Evolutionary conservation across 2,113 vertebrate species (phyloP).

Genomic region (Halichoeres trimaculatus): DNA sequence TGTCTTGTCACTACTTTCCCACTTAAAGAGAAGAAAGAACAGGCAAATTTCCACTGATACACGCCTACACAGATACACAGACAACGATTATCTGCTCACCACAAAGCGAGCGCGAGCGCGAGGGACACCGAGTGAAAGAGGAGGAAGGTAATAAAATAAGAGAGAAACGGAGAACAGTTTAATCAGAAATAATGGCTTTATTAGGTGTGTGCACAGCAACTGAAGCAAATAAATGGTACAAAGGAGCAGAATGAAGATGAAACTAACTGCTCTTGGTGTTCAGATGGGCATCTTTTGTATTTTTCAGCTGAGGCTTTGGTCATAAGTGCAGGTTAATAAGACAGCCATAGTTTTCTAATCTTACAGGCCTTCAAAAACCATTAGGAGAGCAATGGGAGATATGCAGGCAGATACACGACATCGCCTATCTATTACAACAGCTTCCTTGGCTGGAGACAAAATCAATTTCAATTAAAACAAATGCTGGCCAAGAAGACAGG

Average conservation of each 20-base stretch:
- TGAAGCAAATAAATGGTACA: conserved; percentile 23
- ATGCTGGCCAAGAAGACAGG: conserved; percentile 38
- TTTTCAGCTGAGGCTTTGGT: conserved; percentile 1
- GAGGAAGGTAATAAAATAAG: conserved; percentile 24
- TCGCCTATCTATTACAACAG: conserved; percentile 66
- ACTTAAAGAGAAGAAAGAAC: conserved; percentile 29
- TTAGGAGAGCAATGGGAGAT: conserved; percentile 42
- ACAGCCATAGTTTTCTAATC: conserved; percentile 20
- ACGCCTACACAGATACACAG: conserved; percentile 67
- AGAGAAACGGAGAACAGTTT: conserved; percentile 7
- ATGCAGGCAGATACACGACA: conserved; percentile 35
- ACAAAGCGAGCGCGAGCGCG: conserved; percentile 32
- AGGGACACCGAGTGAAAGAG: conserved; percentile 10
- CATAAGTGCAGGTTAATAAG: conserved; percentile 18
- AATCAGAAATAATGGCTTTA: conserved; percentile 31
- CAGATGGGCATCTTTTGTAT: neutral
- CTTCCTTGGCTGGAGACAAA: conserved; percentile 69
- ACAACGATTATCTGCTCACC: conserved; percentile 47
- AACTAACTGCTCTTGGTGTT: conserved; percentile 16
- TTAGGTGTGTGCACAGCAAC: conserved; percentile 25
- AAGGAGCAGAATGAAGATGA: conserved; percentile 21
- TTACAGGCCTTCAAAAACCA: conserved; percentile 46
- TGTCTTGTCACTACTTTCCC: conserved; percentile 50
- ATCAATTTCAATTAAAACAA: conserved; percentile 83
- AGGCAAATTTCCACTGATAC: conserved; percentile 48